Percentiles rank a stretch among this genome's conserved stretches.
Evolutionary conservation across 2,888 invertebrate genomes (phyloP).

Genomic region (Lithophane socia): DNA sequence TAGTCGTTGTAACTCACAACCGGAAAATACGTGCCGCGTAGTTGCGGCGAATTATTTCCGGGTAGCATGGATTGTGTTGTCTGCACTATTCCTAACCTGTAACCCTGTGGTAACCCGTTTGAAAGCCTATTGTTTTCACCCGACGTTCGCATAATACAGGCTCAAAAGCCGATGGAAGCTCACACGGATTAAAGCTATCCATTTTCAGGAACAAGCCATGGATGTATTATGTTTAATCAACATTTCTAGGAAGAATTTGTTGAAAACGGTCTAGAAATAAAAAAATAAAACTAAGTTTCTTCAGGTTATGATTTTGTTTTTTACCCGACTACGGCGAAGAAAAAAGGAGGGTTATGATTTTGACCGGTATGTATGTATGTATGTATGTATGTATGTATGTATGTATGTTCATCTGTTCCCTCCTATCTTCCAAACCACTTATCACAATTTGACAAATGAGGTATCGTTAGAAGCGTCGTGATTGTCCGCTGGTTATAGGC

Average conservation of each 20-base stretch:
- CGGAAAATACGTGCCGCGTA: neutral
- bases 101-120: constrained; percentile 16
- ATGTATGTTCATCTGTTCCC: too few species aligned
- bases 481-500: too few species aligned
- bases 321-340: too few species aligned
- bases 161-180: constrained; percentile 16
- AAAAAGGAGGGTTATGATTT: too few species aligned
- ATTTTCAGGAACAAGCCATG: constrained; percentile 4
- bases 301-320: neutral
- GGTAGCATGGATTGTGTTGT: constrained; percentile 1
- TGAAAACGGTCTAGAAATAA: neutral
- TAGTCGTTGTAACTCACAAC: neutral
- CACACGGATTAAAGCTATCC: neutral
- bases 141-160: neutral
- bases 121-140: constrained; percentile 24
- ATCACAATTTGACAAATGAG: too few species aligned
- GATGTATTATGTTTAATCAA: neutral
- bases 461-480: too few species aligned
- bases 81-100: neutral
- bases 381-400: too few species aligned
- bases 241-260: neutral
- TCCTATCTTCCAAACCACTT: too few species aligned
- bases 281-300: neutral
- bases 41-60: constrained; percentile 1
- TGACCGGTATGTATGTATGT: too few species aligned